Conservation (phyloP, 2,888 invertebrate genomes). For the Mythimna albipuncta region DNA sequence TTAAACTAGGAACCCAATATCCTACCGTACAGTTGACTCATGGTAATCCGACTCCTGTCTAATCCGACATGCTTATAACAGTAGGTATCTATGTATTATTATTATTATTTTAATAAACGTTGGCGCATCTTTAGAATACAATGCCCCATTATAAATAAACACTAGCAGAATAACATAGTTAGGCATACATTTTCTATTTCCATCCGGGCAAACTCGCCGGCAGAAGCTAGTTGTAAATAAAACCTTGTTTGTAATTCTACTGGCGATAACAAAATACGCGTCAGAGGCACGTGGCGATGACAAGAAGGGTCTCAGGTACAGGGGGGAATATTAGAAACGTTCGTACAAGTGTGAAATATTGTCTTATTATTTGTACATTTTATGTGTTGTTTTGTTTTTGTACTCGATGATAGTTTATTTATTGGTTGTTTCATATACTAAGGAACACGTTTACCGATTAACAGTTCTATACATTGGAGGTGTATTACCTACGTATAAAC, state of each 20-base stretch:
- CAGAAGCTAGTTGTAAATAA: conserved; percentile 18
- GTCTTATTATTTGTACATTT: conserved; percentile 35
- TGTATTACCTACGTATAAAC: not conserved
- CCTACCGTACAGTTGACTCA: no score
- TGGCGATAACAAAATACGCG: conserved; percentile 49
- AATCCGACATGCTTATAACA: no score
- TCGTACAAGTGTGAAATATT: conserved; percentile 43
- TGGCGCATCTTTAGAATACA: no score
- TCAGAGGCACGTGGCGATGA: conserved; percentile 47
- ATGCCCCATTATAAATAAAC: no score
- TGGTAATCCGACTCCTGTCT: no score
- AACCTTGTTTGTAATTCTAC: conserved; percentile 36
- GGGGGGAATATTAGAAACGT: conserved; percentile 43
- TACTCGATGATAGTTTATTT: conserved; percentile 8
- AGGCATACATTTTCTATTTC: no score
- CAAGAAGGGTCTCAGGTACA: conserved; percentile 25
- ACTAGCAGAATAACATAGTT: no score
- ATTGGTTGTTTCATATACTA: not conserved
- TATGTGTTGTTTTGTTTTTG: conserved; percentile 23
- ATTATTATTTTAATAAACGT: no score
- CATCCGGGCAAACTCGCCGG: not conserved
- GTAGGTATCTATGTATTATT: no score
- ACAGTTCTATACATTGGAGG: not conserved
- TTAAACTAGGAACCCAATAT: not conserved
- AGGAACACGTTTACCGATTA: not conserved